Evolutionary conservation across 1,140 invertebrate species (phyloP), one percentile per base, ranked within the genome.

Genomic region (Zaprionus kolodkinae): DNA sequence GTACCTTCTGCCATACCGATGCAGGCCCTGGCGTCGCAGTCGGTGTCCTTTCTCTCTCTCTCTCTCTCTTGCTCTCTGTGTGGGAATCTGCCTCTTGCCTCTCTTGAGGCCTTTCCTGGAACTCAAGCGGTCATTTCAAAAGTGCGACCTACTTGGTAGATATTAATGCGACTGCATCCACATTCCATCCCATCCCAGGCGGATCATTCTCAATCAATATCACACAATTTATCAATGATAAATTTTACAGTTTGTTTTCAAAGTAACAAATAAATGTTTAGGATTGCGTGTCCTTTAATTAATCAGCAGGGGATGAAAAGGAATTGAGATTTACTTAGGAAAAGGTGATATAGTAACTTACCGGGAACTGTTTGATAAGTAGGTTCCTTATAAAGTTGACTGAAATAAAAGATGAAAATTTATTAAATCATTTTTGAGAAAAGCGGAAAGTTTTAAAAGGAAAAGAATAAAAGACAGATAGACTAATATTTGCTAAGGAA

Each of bases 81-180:
- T 55, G 40, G 40, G 40, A 45, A 45, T 45, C 40, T 45, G 40
- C 55, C 52, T 15, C 71, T 43, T 6, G 15, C 45, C 21, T 1
- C 7, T 6, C n/a, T 21, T 21, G 21, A 21, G 2, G 48, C 17
- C 62, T 48, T 88, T 88, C 84, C 57, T 52, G 78, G 84, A 88
- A 88, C 64, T 89, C 33, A 52, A 78, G 67, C 84, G 84, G 84
- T 84, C 78, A 78, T 80, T 88, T 87, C 71, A 89, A 84, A 87
- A 87, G 85, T 78, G 68, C 72, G 71, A 68, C 57, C 52, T 72
- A 72, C 77, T 78, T 71, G 38, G 50, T n/a, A 17, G 72, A 67
- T 30, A 76, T 79, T 55, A 79, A 76, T 79, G 76, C 63, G 62
- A 43, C 40, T 43, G n/a, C n/a, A 13, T 61, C 55, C 70, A n/a